A percentile compares a stretch with the other conserved stretches of the same genome.
Evolutionary conservation across 2,888 invertebrate species (phyloP).

Genomic region (Lithophane semibrunnea): DNA sequence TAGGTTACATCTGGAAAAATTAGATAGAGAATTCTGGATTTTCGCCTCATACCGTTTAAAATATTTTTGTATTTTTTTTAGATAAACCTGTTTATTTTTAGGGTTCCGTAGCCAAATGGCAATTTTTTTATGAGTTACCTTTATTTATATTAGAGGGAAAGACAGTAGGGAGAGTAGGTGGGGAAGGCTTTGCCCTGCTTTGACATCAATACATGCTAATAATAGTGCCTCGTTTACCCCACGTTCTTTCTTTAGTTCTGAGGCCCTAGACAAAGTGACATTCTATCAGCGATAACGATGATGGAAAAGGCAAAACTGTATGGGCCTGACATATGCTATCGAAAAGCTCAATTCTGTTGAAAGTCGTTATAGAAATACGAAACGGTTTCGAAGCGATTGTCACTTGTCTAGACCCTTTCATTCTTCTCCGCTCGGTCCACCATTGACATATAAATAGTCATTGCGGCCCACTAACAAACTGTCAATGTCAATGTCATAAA

Average conservation of each 20-base stretch:
- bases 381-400: too few species aligned
- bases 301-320: too few species aligned
- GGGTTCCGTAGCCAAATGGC: background rate
- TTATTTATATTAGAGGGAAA: too few species aligned
- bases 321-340: too few species aligned
- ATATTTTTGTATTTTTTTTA: background rate
- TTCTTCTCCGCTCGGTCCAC: too few species aligned
- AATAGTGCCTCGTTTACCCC: background rate
- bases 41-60: background rate
- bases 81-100: background rate
- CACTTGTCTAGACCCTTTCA: too few species aligned
- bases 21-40: background rate
- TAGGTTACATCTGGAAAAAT: background rate
- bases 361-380: too few species aligned
- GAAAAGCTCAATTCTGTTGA: too few species aligned
- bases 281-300: too few species aligned
- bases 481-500: constrained; percentile 40
- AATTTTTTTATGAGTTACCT: background rate
- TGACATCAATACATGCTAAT: background rate
- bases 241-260: background rate
- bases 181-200: too few species aligned
- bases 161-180: background rate
- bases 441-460: too few species aligned
- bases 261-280: too few species aligned
- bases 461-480: background rate